These are phyloP conservation scores for Polydrusus cervinus DNA, from an alignment of 2,888 invertebrate genomes.

Conservation along the genomic window DNA sequence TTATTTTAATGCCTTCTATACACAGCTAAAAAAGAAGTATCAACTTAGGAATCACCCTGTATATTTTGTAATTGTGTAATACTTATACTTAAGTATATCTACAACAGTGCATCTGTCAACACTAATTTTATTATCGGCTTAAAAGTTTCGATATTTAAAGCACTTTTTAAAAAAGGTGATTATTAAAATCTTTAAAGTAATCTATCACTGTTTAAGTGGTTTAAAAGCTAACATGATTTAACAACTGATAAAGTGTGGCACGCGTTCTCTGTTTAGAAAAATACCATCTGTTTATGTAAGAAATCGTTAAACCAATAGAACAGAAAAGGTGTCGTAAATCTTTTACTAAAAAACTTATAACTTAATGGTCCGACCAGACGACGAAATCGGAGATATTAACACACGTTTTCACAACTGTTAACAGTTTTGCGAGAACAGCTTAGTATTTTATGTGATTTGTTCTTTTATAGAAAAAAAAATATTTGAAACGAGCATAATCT, in stretches of 20 bases:
- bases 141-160: slow-evolving; percentile 1
- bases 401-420: background rate
- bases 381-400: slow-evolving; percentile 18
- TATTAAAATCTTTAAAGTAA: slow-evolving; percentile 33
- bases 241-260: slow-evolving; percentile 16
- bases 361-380: slow-evolving; percentile 21
- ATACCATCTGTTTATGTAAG: slow-evolving; percentile 28
- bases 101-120: slow-evolving; percentile 21
- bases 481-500: too few relatives aligned
- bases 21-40: too few relatives aligned
- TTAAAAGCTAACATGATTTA: slow-evolving; percentile 18
- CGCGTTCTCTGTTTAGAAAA: slow-evolving; percentile 21
- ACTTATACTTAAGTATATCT: too few relatives aligned
- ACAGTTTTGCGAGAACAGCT: too few relatives aligned
- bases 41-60: too few relatives aligned
- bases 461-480: too few relatives aligned
- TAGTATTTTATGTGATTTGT: too few relatives aligned
- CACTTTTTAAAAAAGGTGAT: slow-evolving; percentile 6
- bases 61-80: too few relatives aligned
- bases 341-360: slow-evolving; percentile 15
- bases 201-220: slow-evolving; percentile 35
- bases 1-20: too few relatives aligned
- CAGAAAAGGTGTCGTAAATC: slow-evolving; percentile 4
- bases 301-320: slow-evolving; percentile 21
- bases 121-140: background rate